Evolutionary conservation across 2,113 vertebrate species (phyloP).

Genomic region (Seriola dumerili): DNA sequence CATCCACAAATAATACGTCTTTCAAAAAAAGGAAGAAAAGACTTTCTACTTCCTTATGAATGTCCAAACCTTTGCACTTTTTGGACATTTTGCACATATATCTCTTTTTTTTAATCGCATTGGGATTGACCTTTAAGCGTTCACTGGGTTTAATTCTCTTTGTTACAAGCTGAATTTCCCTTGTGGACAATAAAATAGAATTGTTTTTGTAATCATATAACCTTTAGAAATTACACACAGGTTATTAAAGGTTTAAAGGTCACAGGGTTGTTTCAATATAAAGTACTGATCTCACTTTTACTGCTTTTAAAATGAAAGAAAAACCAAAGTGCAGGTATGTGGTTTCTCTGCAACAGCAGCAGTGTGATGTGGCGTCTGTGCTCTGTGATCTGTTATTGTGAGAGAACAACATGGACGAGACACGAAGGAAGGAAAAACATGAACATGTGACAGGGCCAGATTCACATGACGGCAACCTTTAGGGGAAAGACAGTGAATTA

Average conservation of each 20-base stretch:
- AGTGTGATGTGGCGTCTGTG: not conserved
- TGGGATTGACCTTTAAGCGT: not conserved
- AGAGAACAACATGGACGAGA: constrained; percentile 9
- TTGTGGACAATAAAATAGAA: not conserved
- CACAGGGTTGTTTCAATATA: not conserved
- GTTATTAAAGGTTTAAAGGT: not conserved
- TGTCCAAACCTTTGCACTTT: not conserved
- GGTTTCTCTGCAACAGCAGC: constrained; percentile 53
- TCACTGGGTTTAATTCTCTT: not conserved
- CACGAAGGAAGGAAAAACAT: constrained; percentile 3
- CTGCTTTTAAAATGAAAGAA: not conserved
- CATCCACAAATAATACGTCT: not conserved
- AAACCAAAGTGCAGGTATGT: constrained; percentile 16
- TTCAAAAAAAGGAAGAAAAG: not conserved
- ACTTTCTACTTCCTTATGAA: not conserved
- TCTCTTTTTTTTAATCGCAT: not conserved
- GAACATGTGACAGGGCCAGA: constrained; percentile 6
- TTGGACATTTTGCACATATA: not conserved
- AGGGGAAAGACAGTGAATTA: constrained; percentile 18
- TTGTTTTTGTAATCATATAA: not conserved
- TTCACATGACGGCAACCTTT: constrained; percentile 46
- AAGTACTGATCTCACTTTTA: not conserved
- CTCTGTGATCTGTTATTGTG: constrained; percentile 33
- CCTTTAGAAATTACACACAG: too few species aligned
- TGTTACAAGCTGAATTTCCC: not conserved